Conservation (phyloP, 2,888 invertebrate species). For the Papilio elwesi region DNA sequence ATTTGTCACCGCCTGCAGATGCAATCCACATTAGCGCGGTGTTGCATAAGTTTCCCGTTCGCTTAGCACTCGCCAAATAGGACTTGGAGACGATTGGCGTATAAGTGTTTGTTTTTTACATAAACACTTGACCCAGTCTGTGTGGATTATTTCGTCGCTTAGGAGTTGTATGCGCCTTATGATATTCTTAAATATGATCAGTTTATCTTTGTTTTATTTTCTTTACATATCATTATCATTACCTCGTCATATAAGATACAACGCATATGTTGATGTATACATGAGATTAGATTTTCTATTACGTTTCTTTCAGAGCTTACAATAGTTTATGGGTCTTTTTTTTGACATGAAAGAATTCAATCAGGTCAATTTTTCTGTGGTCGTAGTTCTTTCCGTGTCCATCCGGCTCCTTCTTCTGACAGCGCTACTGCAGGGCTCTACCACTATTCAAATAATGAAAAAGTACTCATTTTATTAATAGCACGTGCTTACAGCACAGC, state of each 20-base stretch:
- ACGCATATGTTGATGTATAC: no score
- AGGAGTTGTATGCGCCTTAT: not conserved
- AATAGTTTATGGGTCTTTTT: no score
- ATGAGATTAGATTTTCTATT: no score
- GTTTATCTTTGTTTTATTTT: no score
- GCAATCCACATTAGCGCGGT: constrained; percentile 10
- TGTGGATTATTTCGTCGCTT: constrained; percentile 22
- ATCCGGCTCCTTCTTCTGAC: not conserved
- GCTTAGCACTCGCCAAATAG: constrained; percentile 31
- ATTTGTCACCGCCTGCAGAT: constrained; percentile 11
- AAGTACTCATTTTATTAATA: not conserved
- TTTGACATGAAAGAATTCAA: no score
- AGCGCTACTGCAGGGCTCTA: not conserved
- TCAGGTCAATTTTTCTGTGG: no score
- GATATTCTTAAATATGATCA: no score
- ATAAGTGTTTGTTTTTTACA: constrained; percentile 38
- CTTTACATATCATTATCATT: no score
- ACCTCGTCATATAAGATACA: no score
- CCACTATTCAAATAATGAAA: not conserved
- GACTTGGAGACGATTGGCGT: constrained; percentile 26
- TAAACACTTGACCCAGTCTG: constrained; percentile 39
- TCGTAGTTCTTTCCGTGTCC: not conserved
- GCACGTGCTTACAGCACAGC: not conserved
- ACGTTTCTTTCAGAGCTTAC: no score
- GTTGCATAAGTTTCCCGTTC: constrained; percentile 31